Percentiles rank a stretch among this genome's conserved stretches.
Conservation (phyloP, 2,888 invertebrate species). For the Sisyra nigra region DNA sequence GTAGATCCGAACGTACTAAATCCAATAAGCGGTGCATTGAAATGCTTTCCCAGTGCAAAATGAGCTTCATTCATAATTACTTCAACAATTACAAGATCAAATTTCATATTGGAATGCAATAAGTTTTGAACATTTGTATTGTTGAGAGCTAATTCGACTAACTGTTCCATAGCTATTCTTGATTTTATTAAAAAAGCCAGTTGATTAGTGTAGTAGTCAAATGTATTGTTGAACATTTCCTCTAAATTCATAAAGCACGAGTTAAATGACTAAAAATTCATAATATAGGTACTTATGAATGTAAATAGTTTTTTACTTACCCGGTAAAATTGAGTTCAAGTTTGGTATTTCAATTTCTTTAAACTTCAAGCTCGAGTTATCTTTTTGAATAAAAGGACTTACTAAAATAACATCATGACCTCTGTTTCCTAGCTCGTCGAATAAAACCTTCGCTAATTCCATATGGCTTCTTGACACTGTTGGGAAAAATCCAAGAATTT, state of each 20-base stretch:
- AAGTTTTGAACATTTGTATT: slow-evolving; percentile 15
- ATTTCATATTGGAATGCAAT: slow-evolving; percentile 21
- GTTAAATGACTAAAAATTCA: too few relatives aligned
- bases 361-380: too few relatives aligned
- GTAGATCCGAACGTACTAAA: slow-evolving; percentile 29
- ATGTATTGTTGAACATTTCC: slow-evolving; percentile 1
- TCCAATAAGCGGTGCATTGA: slow-evolving; percentile 23
- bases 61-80: slow-evolving; percentile 31
- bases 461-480: slow-evolving; percentile 19
- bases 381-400: slow-evolving; percentile 14
- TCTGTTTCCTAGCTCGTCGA: slow-evolving; percentile 19
- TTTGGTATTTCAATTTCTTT: too few relatives aligned
- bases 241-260: neutral
- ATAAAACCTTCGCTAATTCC: slow-evolving; percentile 16
- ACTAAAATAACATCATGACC: slow-evolving; percentile 30
- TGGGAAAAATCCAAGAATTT: slow-evolving; percentile 19
- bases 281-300: too few relatives aligned
- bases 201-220: neutral
- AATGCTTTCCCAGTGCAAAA: slow-evolving; percentile 23
- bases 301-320: too few relatives aligned
- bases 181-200: neutral
- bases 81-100: slow-evolving; percentile 29
- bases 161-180: neutral
- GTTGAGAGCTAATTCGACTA: slow-evolving; percentile 1
- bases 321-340: too few relatives aligned